phyloP scores from a whole-genome alignment of 2,113 vertebrate genomes.

The Crotalus viridis region DNA sequence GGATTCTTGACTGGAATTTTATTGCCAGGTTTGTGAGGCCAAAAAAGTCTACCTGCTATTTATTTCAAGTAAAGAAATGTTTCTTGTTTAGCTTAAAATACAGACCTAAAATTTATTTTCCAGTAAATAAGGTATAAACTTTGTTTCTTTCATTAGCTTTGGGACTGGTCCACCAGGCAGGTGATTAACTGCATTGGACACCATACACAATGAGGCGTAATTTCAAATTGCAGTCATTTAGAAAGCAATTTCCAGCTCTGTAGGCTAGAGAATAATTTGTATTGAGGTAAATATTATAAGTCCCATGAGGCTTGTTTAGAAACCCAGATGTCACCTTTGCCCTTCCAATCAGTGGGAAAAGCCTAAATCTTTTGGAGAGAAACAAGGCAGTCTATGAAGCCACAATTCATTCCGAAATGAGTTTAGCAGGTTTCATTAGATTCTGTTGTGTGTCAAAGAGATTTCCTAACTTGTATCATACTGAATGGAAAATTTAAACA shows the following conservation, averaged over 20 bases:
- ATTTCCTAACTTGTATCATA: neutral
- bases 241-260: neutral
- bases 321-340: neutral
- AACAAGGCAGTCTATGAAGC: neutral
- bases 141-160: neutral
- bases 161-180: neutral
- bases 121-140: neutral
- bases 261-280: neutral
- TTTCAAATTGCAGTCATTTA: neutral
- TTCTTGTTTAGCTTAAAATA: neutral
- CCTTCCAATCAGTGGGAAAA: neutral
- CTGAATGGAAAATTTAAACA: neutral
- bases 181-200: neutral
- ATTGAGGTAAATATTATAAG: neutral
- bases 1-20: neutral
- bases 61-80: neutral
- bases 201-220: neutral
- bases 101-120: neutral
- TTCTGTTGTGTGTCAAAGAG: neutral
- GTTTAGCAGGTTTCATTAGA: neutral
- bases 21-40: neutral
- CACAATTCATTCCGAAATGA: neutral
- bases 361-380: neutral
- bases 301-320: neutral
- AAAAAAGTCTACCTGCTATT: neutral